Evolutionary conservation across 2,113 vertebrate species (phyloP).

Genomic region (Sceloporus tristichus): DNA sequence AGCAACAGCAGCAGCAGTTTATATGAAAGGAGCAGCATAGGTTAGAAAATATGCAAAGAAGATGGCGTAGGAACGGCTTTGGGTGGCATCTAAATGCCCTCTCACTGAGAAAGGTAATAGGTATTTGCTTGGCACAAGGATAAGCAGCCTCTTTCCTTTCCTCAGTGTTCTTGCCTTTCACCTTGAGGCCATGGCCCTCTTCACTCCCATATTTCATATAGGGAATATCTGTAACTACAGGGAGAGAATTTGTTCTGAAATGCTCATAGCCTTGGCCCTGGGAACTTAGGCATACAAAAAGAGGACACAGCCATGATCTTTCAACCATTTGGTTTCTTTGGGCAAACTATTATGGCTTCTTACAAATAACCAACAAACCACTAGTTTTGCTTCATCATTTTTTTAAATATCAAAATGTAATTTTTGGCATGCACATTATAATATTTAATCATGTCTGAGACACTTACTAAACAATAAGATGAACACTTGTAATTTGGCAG

Average conservation of each 20-base stretch:
- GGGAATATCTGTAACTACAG: neutral
- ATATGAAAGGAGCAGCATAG: neutral
- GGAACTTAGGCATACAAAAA: neutral
- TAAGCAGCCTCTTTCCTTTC: too few relatives aligned
- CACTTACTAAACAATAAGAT: too few relatives aligned
- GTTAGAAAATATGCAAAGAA: too few relatives aligned
- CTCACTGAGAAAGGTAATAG: too few relatives aligned
- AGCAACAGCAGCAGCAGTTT: too few relatives aligned
- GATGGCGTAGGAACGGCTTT: too few relatives aligned
- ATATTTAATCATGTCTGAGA: too few relatives aligned
- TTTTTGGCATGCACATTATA: too few relatives aligned
- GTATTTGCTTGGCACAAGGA: too few relatives aligned
- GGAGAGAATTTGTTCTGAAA: neutral
- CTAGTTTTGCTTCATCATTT: neutral
- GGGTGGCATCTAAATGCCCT: too few relatives aligned
- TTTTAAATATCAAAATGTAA: neutral
- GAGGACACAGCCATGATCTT: neutral
- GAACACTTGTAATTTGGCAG: too few relatives aligned
- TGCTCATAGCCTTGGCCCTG: neutral
- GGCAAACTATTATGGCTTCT: neutral
- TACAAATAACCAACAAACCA: neutral
- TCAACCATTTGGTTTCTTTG: neutral
- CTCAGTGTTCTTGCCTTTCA: too few relatives aligned
- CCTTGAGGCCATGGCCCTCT: neutral
- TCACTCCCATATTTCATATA: neutral